Percentiles rank a stretch among this genome's conserved stretches.
phyloP scores from a whole-genome alignment of 2,797 vertebrate genomes.

The Selene dorsalis region DNA sequence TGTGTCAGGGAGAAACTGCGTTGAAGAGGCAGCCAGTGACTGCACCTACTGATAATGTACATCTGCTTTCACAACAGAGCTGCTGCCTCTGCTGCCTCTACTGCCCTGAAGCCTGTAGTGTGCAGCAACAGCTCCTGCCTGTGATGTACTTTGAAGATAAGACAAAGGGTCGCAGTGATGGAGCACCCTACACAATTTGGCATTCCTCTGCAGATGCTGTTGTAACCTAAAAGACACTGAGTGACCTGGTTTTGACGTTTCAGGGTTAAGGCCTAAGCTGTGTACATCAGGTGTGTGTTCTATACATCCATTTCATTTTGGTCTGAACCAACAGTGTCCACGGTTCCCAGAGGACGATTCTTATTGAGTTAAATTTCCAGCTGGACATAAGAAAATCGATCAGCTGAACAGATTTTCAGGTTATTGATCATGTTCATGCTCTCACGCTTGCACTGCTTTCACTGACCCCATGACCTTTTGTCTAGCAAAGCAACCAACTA shows the following conservation, averaged over 20 bases:
- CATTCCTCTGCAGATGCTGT: neutral
- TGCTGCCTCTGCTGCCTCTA: neutral
- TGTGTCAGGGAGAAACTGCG: neutral
- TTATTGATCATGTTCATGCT: neutral
- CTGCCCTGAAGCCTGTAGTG: slow-evolving; percentile 6
- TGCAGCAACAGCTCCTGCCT: slow-evolving; percentile 21
- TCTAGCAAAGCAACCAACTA: neutral
- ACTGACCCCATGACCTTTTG: neutral
- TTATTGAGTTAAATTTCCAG: neutral
- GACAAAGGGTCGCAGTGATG: neutral
- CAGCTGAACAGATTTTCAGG: neutral
- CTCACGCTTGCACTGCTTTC: no score
- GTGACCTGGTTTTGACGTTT: neutral
- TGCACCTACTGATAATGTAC: slow-evolving; percentile 7
- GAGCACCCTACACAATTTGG: neutral
- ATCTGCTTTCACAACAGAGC: neutral
- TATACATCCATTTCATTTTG: neutral
- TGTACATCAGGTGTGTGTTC: neutral
- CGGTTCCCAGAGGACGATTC: neutral
- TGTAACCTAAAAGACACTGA: neutral
- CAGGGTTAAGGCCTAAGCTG: neutral
- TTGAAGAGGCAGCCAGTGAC: slow-evolving; percentile 4
- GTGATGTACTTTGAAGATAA: slow-evolving; percentile 27
- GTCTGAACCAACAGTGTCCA: neutral
- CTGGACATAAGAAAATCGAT: neutral